A percentile compares a stretch with the other conserved stretches of the same genome.
Conservation (phyloP, 2,797 vertebrate genomes). For the Moxostoma hubbsi region DNA sequence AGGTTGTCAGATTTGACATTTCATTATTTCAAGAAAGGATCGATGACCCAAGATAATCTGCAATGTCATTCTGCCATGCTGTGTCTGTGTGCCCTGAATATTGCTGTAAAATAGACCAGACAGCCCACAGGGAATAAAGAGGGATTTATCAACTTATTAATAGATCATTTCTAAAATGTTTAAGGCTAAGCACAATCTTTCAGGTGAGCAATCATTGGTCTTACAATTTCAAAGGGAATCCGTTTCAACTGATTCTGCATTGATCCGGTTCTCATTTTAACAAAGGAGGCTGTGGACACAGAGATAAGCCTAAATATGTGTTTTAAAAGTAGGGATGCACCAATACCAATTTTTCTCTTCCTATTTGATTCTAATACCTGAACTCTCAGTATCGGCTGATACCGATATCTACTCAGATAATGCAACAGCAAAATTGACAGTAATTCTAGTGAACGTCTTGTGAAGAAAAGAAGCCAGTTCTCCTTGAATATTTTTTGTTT, state of each 20-base stretch:
- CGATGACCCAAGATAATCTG: not conserved
- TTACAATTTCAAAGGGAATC: not conserved
- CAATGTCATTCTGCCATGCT: not conserved
- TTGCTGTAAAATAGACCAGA: not conserved
- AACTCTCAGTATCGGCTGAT: no score
- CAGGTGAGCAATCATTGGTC: not conserved
- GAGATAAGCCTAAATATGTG: not conserved
- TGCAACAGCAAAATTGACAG: no score
- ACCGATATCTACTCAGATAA: no score
- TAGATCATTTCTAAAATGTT: not conserved
- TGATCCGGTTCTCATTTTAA: conserved; percentile 14
- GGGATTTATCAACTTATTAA: not conserved
- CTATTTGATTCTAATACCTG: no score
- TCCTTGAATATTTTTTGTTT: no score
- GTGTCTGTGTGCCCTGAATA: not conserved
- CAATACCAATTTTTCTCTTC: no score
- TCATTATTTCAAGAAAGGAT: conserved; percentile 35
- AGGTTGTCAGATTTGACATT: conserved; percentile 35
- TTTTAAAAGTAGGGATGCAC: not conserved
- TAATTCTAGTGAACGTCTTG: no score
- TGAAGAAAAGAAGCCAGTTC: no score
- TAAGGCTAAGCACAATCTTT: not conserved
- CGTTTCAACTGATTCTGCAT: not conserved
- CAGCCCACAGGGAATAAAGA: not conserved
- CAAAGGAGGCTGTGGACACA: not conserved